These are phyloP conservation scores for Lasiommata megera DNA, from an alignment of 2,888 invertebrate genomes.

Conservation along the genomic window DNA sequence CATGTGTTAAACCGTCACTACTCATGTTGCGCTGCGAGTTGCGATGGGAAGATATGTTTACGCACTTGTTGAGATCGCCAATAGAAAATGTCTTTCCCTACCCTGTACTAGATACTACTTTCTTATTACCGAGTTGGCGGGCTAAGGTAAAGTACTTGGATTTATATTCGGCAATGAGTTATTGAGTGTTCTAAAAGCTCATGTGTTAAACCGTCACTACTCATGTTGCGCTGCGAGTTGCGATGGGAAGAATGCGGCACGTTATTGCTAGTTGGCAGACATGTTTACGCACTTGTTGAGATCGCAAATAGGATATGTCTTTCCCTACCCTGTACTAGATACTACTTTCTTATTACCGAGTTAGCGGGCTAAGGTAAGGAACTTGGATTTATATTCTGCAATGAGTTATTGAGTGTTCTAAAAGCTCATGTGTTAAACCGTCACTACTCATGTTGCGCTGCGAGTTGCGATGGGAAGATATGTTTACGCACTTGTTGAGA, in stretches of 20 bases:
- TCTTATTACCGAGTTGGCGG: too few species aligned
- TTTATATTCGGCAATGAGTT: conserved; percentile 76
- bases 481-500: too few species aligned
- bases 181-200: conserved; percentile 73
- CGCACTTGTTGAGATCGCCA: too few species aligned
- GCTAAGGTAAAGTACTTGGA: too few species aligned
- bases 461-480: too few species aligned
- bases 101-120: too few species aligned
- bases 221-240: conserved; percentile 26
- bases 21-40: conserved; percentile 27
- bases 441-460: conserved; percentile 32
- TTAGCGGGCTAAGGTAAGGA: too few species aligned
- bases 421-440: conserved; percentile 67
- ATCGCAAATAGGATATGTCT: background rate
- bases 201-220: conserved; percentile 55
- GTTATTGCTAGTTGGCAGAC: conserved; percentile 22
- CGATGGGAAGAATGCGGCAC: conserved; percentile 25
- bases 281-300: background rate
- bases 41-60: too few species aligned
- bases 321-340: too few species aligned
- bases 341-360: too few species aligned
- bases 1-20: conserved; percentile 57
- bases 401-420: conserved; percentile 72
- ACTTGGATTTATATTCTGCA: too few species aligned
- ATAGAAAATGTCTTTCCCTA: too few species aligned